A percentile compares a stretch with the other conserved stretches of the same genome.
Evolutionary conservation across 1,140 invertebrate species (phyloP).

Genomic region (Lordiphosa mommai): DNA sequence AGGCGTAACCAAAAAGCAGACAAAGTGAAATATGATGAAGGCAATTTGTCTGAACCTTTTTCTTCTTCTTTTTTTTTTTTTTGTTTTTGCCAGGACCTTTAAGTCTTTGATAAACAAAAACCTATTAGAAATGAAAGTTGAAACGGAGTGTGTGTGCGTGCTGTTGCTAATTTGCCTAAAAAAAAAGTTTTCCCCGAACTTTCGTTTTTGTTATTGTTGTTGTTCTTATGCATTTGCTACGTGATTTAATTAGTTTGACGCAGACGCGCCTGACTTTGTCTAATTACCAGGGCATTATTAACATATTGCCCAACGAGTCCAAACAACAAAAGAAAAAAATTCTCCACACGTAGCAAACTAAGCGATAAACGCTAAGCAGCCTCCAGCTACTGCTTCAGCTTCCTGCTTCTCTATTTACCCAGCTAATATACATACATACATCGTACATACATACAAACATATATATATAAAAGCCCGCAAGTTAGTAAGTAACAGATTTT

Average conservation of each 20-base stretch:
- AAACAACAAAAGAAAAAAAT: conserved; percentile 4
- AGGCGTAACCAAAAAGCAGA: conserved; percentile 13
- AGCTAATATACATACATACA: conserved; percentile 20
- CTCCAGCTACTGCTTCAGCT: conserved; percentile 12
- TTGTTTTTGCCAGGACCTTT: conserved; percentile 16
- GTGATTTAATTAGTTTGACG: conserved; percentile 72
- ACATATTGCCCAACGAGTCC: conserved; percentile 41
- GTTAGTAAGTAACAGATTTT: not conserved
- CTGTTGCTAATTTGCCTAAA: conserved; percentile 64
- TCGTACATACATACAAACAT: not conserved
- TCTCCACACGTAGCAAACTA: conserved; percentile 1
- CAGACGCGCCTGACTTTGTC: conserved; percentile 39
- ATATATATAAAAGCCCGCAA: not conserved
- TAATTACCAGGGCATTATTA: conserved; percentile 59
- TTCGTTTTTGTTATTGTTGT: conserved; percentile 9
- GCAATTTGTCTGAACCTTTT: conserved; percentile 53
- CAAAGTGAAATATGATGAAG: conserved; percentile 70
- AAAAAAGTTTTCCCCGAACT: conserved; percentile 28
- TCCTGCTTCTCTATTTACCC: not conserved
- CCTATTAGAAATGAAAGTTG: conserved; percentile 14
- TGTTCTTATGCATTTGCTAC: conserved; percentile 70
- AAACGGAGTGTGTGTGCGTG: conserved; percentile 20
- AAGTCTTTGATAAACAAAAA: conserved; percentile 55
- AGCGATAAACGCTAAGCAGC: conserved; percentile 28
- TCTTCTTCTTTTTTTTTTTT: not conserved